These are phyloP conservation scores for Panopea generosa DNA, from an alignment of 2,888 invertebrate genomes.

Conservation along the genomic window DNA sequence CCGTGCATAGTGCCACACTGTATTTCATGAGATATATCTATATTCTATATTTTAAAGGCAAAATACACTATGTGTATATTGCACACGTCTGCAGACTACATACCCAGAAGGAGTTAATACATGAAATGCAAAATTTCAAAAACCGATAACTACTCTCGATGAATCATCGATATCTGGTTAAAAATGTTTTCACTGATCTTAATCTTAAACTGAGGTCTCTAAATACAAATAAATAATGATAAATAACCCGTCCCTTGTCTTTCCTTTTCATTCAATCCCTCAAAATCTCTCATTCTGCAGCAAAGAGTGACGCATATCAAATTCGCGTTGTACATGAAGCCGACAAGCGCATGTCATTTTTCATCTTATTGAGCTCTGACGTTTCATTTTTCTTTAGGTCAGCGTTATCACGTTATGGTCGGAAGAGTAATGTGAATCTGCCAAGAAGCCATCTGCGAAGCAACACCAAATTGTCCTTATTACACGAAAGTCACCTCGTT, in stretches of 20 bases:
- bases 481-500: slow-evolving; percentile 11
- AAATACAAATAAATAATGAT: slow-evolving; percentile 1
- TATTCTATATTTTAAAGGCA: too few species aligned
- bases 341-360: slow-evolving; percentile 60
- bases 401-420: slow-evolving; percentile 66
- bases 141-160: too few species aligned
- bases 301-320: slow-evolving; percentile 52
- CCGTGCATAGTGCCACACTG: too few species aligned
- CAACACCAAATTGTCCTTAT: slow-evolving; percentile 23
- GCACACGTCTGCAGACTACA: too few species aligned
- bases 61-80: too few species aligned
- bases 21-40: too few species aligned
- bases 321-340: slow-evolving; percentile 52
- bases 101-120: too few species aligned
- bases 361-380: slow-evolving; percentile 60
- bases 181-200: too few species aligned
- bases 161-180: too few species aligned
- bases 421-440: slow-evolving; percentile 63
- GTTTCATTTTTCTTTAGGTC: slow-evolving; percentile 63
- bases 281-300: slow-evolving; percentile 20
- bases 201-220: too few species aligned
- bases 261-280: slow-evolving; percentile 15
- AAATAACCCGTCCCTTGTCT: slow-evolving; percentile 2
- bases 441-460: slow-evolving; percentile 59
- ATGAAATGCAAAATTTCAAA: too few species aligned